Percentiles rank a stretch among this genome's conserved stretches.
phyloP scores from a whole-genome alignment of 2,888 invertebrate genomes.

The Ophioninae sp. region DNA sequence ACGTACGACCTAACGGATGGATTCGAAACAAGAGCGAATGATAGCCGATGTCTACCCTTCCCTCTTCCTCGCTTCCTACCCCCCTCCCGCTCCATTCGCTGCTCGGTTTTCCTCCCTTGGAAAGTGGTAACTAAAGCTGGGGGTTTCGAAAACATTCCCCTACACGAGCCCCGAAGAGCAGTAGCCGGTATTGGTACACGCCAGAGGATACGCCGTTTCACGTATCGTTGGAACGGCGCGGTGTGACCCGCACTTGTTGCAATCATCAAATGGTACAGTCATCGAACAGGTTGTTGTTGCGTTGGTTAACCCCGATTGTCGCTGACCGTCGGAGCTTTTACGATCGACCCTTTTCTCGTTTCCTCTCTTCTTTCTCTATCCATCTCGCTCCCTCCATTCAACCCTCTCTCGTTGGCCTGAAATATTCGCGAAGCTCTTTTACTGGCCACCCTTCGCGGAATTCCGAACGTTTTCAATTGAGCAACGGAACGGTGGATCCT shows the following conservation, averaged over 20 bases:
- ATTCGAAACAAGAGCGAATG: constrained; percentile 50
- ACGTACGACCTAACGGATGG: too few species aligned
- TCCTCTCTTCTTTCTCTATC: not conserved
- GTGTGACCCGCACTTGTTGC: constrained; percentile 77
- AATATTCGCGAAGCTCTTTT: constrained; percentile 7
- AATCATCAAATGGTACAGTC: constrained; percentile 80
- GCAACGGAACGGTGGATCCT: constrained; percentile 21
- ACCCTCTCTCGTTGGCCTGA: not conserved
- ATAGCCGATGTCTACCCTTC: constrained; percentile 1
- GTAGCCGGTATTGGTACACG: constrained; percentile 1
- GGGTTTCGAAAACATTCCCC: constrained; percentile 44
- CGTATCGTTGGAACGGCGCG: not conserved
- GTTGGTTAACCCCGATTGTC: constrained; percentile 66
- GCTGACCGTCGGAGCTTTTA: constrained; percentile 55
- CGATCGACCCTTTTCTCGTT: constrained; percentile 8
- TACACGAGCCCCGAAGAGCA: constrained; percentile 34
- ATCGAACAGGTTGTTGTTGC: constrained; percentile 79
- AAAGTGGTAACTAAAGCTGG: constrained; percentile 47
- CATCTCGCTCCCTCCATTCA: not conserved
- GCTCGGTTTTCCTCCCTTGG: not conserved
- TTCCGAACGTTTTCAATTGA: constrained; percentile 57
- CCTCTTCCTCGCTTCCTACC: not conserved
- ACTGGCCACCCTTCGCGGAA: constrained; percentile 3
- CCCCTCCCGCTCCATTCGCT: too few species aligned
- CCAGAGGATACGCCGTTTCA: not conserved